These are phyloP conservation scores for Mercenaria mercenaria DNA, from an alignment of 1,140 invertebrate species.

Conservation along the genomic window DNA sequence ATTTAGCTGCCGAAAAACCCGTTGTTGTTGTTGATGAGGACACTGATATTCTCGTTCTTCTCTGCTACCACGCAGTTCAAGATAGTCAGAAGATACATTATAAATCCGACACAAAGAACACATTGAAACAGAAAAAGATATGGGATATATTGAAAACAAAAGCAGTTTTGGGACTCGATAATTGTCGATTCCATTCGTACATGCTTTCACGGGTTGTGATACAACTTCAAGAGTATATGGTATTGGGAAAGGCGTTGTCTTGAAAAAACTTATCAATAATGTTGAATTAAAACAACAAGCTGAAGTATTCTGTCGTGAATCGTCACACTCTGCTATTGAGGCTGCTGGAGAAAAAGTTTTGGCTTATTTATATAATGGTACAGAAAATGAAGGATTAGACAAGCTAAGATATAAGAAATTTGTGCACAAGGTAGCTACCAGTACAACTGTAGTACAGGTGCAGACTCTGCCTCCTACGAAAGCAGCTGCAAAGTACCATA, in stretches of 20 bases:
- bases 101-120: not conserved
- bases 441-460: not conserved
- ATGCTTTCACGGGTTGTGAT: slow-evolving; percentile 68
- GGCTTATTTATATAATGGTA: slow-evolving; percentile 26
- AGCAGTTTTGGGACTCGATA: not conserved
- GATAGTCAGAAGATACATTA: not conserved
- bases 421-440: not conserved
- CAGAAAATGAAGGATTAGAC: not conserved
- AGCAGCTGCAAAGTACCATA: slow-evolving; percentile 20
- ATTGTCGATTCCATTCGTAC: slow-evolving; percentile 23
- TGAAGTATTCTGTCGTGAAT: not conserved
- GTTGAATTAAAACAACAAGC: not conserved
- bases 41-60: slow-evolving; percentile 30
- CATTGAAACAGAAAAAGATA: slow-evolving; percentile 26
- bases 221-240: slow-evolving; percentile 60
- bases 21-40: slow-evolving; percentile 35
- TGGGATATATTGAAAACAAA: slow-evolving; percentile 38
- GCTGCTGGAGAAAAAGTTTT: slow-evolving; percentile 42
- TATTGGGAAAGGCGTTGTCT: slow-evolving; percentile 42
- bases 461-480: slow-evolving; percentile 36
- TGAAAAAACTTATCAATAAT: slow-evolving; percentile 6
- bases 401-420: not conserved
- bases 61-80: slow-evolving; percentile 2
- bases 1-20: not conserved
- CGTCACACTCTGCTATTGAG: not conserved